phyloP scores from a whole-genome alignment of 1,140 invertebrate genomes.

The Cyclargus thomasi region DNA sequence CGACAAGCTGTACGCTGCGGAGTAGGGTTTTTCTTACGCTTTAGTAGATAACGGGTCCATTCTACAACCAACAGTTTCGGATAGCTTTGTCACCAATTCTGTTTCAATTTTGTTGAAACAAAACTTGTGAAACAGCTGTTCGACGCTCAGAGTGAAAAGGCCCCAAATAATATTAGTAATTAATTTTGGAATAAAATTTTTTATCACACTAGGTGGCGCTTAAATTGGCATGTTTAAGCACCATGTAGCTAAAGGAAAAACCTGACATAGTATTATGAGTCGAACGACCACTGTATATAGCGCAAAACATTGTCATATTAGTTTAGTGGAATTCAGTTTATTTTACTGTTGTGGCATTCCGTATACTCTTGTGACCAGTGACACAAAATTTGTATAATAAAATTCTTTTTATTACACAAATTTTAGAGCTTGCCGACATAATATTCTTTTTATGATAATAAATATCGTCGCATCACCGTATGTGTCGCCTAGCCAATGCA shows the following conservation, averaged over 20 bases:
- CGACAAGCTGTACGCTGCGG: too few relatives aligned
- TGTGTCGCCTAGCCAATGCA: background rate
- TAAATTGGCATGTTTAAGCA: background rate
- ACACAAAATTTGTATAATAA: too few relatives aligned
- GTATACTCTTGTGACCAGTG: background rate
- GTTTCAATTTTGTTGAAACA: background rate
- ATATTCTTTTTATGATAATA: too few relatives aligned
- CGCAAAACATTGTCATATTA: background rate
- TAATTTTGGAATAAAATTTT: too few relatives aligned
- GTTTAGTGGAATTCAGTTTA: background rate
- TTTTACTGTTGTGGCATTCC: background rate
- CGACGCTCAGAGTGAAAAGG: background rate
- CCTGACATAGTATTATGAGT: background rate
- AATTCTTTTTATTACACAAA: too few relatives aligned
- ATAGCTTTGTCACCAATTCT: background rate
- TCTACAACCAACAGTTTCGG: background rate
- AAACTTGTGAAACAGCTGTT: background rate
- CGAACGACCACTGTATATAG: background rate
- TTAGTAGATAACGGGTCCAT: background rate
- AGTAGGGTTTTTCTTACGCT: background rate
- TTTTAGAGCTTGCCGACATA: too few relatives aligned
- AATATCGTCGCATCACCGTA: too few relatives aligned
- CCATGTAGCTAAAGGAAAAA: background rate
- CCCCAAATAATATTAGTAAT: background rate
- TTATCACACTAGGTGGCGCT: background rate